Percentiles rank a stretch among this genome's conserved stretches.
Conservation (phyloP, 2,888 invertebrate species). For the Parascotia fuliginaria region DNA sequence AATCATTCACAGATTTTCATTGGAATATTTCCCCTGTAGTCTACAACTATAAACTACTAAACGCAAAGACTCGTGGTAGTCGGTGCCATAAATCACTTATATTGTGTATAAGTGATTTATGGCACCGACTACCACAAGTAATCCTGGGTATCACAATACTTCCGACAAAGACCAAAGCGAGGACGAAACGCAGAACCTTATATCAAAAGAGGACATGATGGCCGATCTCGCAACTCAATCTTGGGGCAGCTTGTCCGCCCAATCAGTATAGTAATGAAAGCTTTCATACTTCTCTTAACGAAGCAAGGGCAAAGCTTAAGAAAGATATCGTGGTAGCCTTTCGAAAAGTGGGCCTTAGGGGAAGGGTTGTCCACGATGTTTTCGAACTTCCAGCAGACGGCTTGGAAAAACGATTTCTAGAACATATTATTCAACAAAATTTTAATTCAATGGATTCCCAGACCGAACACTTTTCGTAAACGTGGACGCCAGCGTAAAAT, state of each 20-base stretch:
- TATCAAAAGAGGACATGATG: background rate
- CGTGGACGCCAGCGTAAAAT: no score
- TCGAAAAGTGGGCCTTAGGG: background rate
- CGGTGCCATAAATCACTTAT: no score
- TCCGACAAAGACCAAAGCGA: no score
- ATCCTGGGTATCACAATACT: no score
- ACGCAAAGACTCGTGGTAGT: no score
- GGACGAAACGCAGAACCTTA: background rate
- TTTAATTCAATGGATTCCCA: no score
- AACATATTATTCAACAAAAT: background rate
- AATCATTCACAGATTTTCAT: no score
- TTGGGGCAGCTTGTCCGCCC: background rate
- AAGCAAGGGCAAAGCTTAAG: background rate
- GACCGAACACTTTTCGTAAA: no score
- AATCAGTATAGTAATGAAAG: background rate
- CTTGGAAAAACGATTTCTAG: background rate
- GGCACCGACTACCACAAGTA: no score
- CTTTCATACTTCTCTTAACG: background rate
- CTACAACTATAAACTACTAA: no score
- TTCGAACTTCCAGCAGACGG: background rate
- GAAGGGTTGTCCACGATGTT: background rate
- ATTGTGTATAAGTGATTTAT: no score
- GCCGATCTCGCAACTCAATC: background rate
- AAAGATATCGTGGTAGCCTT: background rate
- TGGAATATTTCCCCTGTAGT: no score